These are phyloP conservation scores for Andrena marginata DNA, from an alignment of 2,888 invertebrate species.

Conservation along the genomic window DNA sequence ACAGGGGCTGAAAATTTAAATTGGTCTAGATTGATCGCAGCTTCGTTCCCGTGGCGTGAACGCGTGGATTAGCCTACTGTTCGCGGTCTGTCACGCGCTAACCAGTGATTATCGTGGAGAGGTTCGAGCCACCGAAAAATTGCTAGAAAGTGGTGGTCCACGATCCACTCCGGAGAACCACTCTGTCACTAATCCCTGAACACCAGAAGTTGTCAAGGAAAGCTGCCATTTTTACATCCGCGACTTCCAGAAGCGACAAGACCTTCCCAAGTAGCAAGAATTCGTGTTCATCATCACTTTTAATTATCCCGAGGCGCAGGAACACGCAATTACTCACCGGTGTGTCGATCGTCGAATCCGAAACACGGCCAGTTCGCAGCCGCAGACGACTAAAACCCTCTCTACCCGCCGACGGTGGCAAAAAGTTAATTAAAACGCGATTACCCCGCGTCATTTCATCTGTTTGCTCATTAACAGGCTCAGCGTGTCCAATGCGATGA, in stretches of 20 bases:
- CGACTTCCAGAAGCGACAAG: background rate
- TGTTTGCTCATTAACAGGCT: conserved; percentile 77
- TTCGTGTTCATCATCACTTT: background rate
- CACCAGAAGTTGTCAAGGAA: background rate
- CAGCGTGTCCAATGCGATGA: conserved; percentile 80
- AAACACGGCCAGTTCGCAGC: background rate
- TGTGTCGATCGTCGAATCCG: background rate
- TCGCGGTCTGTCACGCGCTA: conserved; percentile 56
- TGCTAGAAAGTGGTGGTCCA: conserved; percentile 57
- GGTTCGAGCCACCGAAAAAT: conserved; percentile 82
- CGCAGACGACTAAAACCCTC: background rate
- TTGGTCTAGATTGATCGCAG: conserved; percentile 77
- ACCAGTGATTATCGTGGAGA: conserved; percentile 76
- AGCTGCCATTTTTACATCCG: background rate
- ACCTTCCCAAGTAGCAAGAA: background rate
- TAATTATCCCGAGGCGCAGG: conserved; percentile 23
- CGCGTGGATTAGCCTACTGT: conserved; percentile 67
- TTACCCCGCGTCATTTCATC: conserved; percentile 75
- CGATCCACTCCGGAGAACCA: background rate
- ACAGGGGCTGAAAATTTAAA: conserved; percentile 77
- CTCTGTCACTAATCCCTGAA: background rate
- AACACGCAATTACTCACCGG: conserved; percentile 11
- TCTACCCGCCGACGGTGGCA: conserved; percentile 55
- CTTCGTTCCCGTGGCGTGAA: conserved; percentile 59
- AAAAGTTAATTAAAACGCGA: conserved; percentile 82